phyloP scores from a whole-genome alignment of 2,797 vertebrate genomes.

The Leuciscus waleckii region DNA sequence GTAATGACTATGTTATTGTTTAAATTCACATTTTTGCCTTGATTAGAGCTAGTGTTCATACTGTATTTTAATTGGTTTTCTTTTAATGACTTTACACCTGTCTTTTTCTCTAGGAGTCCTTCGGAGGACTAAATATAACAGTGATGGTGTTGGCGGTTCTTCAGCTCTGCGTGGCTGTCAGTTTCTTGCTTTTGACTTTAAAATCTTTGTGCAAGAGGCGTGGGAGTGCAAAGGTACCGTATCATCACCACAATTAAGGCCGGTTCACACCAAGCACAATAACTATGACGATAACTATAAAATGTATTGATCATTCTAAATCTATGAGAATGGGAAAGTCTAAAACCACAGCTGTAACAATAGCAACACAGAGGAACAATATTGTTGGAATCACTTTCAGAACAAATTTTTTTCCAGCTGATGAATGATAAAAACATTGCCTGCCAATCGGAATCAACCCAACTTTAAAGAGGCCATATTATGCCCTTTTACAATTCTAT shows the following conservation, averaged over 20 bases:
- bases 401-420: too few relatives aligned
- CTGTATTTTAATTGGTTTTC: neutral
- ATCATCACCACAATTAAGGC: neutral
- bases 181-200: constrained; percentile 59
- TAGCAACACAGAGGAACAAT: neutral
- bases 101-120: constrained; percentile 56
- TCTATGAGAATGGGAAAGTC: neutral
- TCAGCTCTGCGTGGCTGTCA: constrained; percentile 66
- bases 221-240: neutral
- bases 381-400: too few relatives aligned
- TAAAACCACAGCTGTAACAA: neutral
- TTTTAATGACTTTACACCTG: neutral
- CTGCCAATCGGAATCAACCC: too few relatives aligned
- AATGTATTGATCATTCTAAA: neutral
- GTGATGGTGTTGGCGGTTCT: constrained; percentile 67
- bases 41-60: neutral
- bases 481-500: too few relatives aligned
- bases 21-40: neutral
- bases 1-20: neutral
- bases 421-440: too few relatives aligned
- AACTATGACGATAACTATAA: neutral
- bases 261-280: neutral
- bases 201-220: constrained; percentile 47
- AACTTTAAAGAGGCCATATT: too few relatives aligned
- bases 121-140: constrained; percentile 56